These are phyloP conservation scores for Leptinotarsa undecemlineata DNA, from an alignment of 1,140 invertebrate species.

Conservation along the genomic window DNA sequence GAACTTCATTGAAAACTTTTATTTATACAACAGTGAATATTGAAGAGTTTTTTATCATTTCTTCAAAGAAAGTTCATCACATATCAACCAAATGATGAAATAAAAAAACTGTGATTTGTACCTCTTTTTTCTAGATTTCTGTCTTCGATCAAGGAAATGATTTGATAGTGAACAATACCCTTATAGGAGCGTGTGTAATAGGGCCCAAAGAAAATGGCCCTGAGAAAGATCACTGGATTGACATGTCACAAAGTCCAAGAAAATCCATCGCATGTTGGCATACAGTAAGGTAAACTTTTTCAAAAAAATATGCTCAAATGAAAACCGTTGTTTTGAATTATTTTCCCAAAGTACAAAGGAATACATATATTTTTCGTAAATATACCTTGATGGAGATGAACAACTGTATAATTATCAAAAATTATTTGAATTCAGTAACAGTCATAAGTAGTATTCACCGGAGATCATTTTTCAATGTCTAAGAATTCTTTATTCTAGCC, in stretches of 20 bases:
- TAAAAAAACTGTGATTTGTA: too few species aligned
- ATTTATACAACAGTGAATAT: not conserved
- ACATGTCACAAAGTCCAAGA: slow-evolving; percentile 79
- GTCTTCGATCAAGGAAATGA: slow-evolving; percentile 66
- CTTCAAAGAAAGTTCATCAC: too few species aligned
- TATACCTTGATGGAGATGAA: too few species aligned
- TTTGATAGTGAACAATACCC: slow-evolving; percentile 68
- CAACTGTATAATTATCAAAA: too few species aligned
- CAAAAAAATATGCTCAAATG: slow-evolving; percentile 22
- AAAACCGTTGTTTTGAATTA: not conserved
- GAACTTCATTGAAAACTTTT: not conserved
- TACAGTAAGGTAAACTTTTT: slow-evolving; percentile 65
- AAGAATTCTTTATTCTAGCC: too few species aligned
- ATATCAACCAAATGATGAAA: too few species aligned
- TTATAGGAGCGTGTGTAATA: slow-evolving; percentile 73
- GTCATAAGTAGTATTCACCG: too few species aligned
- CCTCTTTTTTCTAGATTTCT: slow-evolving; percentile 57
- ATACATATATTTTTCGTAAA: too few species aligned
- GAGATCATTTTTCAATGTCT: too few species aligned
- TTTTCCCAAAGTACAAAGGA: too few species aligned
- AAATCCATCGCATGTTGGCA: slow-evolving; percentile 86
- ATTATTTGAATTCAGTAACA: too few species aligned
- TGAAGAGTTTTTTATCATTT: too few species aligned
- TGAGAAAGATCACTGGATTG: slow-evolving; percentile 75
- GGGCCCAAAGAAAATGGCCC: slow-evolving; percentile 66